These are phyloP conservation scores for Papilio demoleus DNA, from an alignment of 2,888 invertebrate species.

Conservation along the genomic window DNA sequence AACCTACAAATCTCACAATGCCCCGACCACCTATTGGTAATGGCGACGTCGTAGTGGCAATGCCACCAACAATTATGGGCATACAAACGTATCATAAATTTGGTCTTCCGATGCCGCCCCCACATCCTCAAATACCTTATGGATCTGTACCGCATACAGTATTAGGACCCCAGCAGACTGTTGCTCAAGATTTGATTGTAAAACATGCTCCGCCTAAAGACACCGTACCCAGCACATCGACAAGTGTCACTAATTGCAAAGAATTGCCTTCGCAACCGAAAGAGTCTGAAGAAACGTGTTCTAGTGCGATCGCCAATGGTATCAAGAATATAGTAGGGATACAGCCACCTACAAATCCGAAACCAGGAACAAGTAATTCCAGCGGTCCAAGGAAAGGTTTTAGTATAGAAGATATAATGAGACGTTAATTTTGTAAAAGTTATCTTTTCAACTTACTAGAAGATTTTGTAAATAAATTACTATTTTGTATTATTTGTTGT, in stretches of 20 bases:
- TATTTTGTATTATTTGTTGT: conserved; percentile 32
- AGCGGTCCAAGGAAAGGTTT: conserved; percentile 91
- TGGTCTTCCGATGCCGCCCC: conserved; percentile 76
- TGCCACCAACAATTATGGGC: conserved; percentile 70
- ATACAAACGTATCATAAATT: conserved; percentile 80
- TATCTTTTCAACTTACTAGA: conserved; percentile 43
- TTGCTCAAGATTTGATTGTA: conserved; percentile 80
- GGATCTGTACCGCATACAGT: conserved; percentile 70
- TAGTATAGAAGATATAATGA: conserved; percentile 96
- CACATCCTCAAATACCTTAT: conserved; percentile 74
- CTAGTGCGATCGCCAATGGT: conserved; percentile 74
- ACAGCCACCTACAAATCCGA: conserved; percentile 74
- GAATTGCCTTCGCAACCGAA: conserved; percentile 58
- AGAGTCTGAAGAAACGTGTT: conserved; percentile 62
- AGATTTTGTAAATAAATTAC: conserved; percentile 48
- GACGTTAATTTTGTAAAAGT: conserved; percentile 83
- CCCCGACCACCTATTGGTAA: conserved; percentile 67
- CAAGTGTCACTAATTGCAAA: conserved; percentile 70
- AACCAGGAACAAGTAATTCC: conserved; percentile 82
- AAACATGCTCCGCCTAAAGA: conserved; percentile 81
- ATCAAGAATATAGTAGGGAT: conserved; percentile 81
- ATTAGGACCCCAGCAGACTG: conserved; percentile 78
- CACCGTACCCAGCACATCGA: conserved; percentile 67
- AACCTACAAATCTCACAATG: conserved; percentile 79
- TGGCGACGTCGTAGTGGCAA: conserved; percentile 68